phyloP scores from a whole-genome alignment of 2,888 invertebrate species.

The Drosophila acutilabella region DNA sequence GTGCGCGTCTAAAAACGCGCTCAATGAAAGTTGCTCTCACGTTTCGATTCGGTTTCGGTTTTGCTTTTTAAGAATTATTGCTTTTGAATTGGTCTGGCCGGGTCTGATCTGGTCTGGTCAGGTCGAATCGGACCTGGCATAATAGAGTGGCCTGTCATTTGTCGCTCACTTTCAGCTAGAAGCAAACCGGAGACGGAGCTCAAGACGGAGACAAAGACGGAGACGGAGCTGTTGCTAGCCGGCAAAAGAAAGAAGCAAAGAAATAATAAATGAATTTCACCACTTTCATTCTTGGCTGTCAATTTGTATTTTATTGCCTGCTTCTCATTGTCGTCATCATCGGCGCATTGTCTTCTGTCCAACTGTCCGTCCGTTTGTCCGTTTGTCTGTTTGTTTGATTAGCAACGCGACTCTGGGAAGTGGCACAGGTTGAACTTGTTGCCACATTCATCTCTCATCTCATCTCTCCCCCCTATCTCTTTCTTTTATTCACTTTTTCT shows the following conservation, averaged over 20 bases:
- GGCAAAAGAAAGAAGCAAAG: slow-evolving; percentile 37
- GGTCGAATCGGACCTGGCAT: slow-evolving; percentile 35
- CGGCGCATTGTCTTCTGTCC: slow-evolving; percentile 41
- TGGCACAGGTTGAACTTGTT: slow-evolving; percentile 48
- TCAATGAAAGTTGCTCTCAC: slow-evolving; percentile 66
- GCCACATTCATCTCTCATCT: slow-evolving; percentile 16
- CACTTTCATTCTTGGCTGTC: slow-evolving; percentile 75
- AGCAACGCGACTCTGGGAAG: slow-evolving; percentile 54
- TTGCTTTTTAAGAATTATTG: slow-evolving; percentile 61
- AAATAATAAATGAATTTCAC: slow-evolving; percentile 66
- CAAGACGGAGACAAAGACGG: slow-evolving; percentile 20
- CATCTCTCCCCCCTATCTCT: slow-evolving; percentile 4
- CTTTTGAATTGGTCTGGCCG: slow-evolving; percentile 56
- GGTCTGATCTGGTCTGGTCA: slow-evolving; percentile 32
- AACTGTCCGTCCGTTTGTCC: slow-evolving; percentile 7
- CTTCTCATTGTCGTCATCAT: slow-evolving; percentile 61
- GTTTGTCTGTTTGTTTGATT: slow-evolving; percentile 44
- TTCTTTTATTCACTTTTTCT: slow-evolving; percentile 8
- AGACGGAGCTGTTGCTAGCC: slow-evolving; percentile 21
- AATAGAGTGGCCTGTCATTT: slow-evolving; percentile 54
- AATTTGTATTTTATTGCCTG: slow-evolving; percentile 68
- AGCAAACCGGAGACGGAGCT: slow-evolving; percentile 29
- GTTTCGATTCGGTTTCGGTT: slow-evolving; percentile 57
- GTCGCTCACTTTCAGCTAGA: slow-evolving; percentile 63
- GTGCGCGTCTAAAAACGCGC: slow-evolving; percentile 46